phyloP scores from a whole-genome alignment of 2,888 invertebrate species.

The Eudasyphora cyanicolor region DNA sequence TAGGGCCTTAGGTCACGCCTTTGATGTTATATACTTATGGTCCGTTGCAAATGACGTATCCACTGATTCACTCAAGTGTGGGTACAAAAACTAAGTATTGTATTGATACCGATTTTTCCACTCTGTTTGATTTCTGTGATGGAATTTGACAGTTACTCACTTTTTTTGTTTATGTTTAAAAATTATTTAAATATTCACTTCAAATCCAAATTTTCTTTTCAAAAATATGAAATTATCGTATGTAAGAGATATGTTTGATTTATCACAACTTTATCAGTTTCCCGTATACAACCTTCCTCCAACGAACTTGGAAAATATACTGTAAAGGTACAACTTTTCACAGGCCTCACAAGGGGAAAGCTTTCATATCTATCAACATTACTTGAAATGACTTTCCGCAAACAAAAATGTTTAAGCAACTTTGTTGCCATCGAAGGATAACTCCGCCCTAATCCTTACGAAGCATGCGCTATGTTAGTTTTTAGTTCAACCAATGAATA shows the following conservation, averaged over 20 bases:
- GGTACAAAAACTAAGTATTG: too few species aligned
- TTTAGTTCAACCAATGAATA: constrained; percentile 43
- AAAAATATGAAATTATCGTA: neutral
- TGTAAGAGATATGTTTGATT: neutral
- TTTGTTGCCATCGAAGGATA: constrained; percentile 20
- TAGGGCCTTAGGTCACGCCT: too few species aligned
- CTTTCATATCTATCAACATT: neutral
- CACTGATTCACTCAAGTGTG: too few species aligned
- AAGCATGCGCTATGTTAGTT: constrained; percentile 42
- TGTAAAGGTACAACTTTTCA: constrained; percentile 15
- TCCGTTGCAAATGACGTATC: too few species aligned
- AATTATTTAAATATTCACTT: neutral
- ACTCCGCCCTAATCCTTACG: constrained; percentile 42
- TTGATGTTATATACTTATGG: too few species aligned
- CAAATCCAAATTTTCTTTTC: neutral
- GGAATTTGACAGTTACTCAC: too few species aligned
- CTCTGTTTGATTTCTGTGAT: too few species aligned
- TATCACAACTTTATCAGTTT: constrained; percentile 8
- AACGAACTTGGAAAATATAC: constrained; percentile 36
- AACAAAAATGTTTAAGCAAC: constrained; percentile 53
- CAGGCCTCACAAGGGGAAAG: neutral
- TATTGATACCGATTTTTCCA: too few species aligned
- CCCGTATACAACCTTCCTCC: constrained; percentile 40
- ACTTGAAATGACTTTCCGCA: neutral
- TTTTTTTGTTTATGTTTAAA: neutral